A percentile compares a stretch with the other conserved stretches of the same genome.
phyloP scores from a whole-genome alignment of 2,113 vertebrate species.

The Numenius arquata region DNA sequence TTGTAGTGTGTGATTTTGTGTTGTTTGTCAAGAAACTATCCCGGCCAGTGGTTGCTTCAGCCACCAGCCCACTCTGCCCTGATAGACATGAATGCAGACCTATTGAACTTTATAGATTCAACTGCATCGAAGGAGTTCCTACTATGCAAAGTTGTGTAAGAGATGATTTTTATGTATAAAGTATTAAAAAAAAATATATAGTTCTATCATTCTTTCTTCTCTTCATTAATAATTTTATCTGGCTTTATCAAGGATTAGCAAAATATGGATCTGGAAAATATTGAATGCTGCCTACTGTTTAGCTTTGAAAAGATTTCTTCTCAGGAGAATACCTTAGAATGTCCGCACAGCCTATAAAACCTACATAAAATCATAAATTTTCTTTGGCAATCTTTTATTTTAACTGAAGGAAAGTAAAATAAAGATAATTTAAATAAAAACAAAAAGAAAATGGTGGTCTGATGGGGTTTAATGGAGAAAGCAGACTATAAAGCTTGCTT shows the following conservation, averaged over 20 bases:
- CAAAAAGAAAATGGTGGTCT: not conserved
- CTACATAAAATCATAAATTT: not conserved
- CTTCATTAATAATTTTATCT: not conserved
- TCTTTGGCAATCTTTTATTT: slow-evolving; percentile 5
- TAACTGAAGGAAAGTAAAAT: not conserved
- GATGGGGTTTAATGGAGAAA: not conserved
- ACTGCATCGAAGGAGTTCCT: not conserved
- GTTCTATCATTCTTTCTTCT: not conserved
- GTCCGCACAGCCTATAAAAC: not conserved
- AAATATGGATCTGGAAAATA: not conserved
- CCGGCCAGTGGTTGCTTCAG: not conserved
- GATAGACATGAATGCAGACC: not conserved
- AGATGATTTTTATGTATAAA: not conserved
- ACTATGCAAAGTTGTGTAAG: not conserved
- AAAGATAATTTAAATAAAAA: not conserved
- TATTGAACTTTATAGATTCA: not conserved
- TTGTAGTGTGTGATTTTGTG: not conserved
- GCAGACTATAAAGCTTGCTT: not conserved
- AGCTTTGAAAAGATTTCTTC: not conserved
- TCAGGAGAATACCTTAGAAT: not conserved
- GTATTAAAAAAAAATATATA: not conserved
- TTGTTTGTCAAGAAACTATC: not conserved
- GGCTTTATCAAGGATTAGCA: not conserved
- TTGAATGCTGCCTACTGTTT: not conserved
- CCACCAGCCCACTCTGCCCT: not conserved